phyloP scores from a whole-genome alignment of 2,888 invertebrate species.

The Pecten maximus region DNA sequence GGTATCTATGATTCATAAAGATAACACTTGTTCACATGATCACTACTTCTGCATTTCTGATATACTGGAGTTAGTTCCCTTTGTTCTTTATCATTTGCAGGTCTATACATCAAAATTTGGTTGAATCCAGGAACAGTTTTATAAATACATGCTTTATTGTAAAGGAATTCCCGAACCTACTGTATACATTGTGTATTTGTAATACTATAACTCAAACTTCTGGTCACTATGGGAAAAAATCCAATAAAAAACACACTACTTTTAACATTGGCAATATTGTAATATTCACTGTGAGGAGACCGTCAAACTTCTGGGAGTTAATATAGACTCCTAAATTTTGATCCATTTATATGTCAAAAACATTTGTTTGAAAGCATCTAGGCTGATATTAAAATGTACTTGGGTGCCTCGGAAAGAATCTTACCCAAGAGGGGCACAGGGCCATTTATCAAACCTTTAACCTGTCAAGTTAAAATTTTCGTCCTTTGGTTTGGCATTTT shows the following conservation, averaged over 20 bases:
- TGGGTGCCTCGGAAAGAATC: neutral
- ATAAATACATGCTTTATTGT: too few relatives aligned
- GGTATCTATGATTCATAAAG: too few relatives aligned
- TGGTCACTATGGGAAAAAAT: too few relatives aligned
- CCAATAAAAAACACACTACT: neutral
- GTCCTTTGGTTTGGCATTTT: neutral
- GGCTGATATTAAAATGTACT: neutral
- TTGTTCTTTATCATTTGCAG: too few relatives aligned
- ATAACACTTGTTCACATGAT: too few relatives aligned
- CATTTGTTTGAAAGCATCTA: neutral
- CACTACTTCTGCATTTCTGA: too few relatives aligned
- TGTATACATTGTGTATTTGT: too few relatives aligned
- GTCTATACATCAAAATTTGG: too few relatives aligned
- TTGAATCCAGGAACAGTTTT: too few relatives aligned
- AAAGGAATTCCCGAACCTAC: too few relatives aligned
- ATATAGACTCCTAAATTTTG: neutral
- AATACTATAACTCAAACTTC: too few relatives aligned
- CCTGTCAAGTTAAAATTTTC: neutral
- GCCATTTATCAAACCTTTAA: neutral
- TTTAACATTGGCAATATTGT: neutral
- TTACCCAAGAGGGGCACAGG: neutral
- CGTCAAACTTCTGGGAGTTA: neutral
- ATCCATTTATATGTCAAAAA: neutral
- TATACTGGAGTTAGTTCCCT: too few relatives aligned
- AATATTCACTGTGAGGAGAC: neutral